phyloP scores from a whole-genome alignment of 2,888 invertebrate species.

The Sarcophaga variegata region DNA sequence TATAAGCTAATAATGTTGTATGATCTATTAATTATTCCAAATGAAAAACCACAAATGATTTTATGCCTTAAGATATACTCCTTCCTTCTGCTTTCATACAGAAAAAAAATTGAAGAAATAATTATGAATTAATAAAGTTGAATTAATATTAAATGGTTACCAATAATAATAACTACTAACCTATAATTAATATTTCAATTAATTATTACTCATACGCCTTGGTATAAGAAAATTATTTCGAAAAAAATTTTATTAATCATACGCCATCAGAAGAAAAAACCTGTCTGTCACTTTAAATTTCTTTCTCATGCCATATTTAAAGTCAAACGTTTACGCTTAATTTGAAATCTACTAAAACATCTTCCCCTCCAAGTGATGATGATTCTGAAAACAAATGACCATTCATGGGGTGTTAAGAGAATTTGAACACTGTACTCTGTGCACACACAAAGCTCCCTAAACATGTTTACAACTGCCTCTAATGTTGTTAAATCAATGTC shows the following conservation, averaged over 20 bases:
- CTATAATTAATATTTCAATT: not conserved
- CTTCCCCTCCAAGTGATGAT: not conserved
- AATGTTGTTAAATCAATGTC: constrained; percentile 81
- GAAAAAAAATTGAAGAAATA: not conserved
- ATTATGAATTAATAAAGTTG: not conserved
- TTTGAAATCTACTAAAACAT: not conserved
- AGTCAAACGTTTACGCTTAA: not conserved
- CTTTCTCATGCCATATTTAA: not conserved
- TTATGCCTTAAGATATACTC: not conserved
- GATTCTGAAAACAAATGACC: constrained; percentile 17
- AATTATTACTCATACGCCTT: not conserved
- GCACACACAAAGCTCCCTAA: constrained; percentile 73
- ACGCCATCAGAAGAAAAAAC: not conserved
- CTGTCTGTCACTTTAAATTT: not conserved
- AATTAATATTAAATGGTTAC: not conserved
- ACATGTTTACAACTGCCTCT: constrained; percentile 79
- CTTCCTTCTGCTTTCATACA: no score
- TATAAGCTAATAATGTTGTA: constrained; percentile 16
- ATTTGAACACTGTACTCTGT: constrained; percentile 31
- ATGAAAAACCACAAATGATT: not conserved
- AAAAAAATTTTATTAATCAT: not conserved
- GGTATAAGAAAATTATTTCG: not conserved
- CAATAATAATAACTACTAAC: not conserved
- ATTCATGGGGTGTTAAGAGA: constrained; percentile 33
- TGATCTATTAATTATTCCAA: constrained; percentile 39